These are phyloP conservation scores for Epirrita christyi DNA, from an alignment of 2,888 invertebrate species.

Conservation along the genomic window DNA sequence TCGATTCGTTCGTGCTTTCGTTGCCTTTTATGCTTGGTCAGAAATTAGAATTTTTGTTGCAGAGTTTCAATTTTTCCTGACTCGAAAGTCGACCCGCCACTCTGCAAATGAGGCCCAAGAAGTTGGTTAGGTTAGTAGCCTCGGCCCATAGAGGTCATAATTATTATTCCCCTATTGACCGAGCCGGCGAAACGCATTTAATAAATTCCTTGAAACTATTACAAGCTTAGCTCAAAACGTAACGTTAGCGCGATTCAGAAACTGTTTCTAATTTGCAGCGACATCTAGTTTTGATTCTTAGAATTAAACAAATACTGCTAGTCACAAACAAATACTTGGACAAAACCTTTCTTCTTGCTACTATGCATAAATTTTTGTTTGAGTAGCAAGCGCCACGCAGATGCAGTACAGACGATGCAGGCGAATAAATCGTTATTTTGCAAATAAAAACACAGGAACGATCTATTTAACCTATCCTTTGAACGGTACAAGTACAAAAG, in stretches of 20 bases:
- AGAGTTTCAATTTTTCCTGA: slow-evolving; percentile 80
- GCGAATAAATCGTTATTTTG: too few relatives aligned
- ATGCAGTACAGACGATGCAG: too few relatives aligned
- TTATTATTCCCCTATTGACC: slow-evolving; percentile 88
- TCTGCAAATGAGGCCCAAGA: slow-evolving; percentile 81
- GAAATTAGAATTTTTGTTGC: too few relatives aligned
- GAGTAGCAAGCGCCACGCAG: too few relatives aligned
- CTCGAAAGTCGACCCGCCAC: slow-evolving; percentile 76
- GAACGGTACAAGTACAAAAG: too few relatives aligned
- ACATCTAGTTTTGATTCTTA: slow-evolving; percentile 51
- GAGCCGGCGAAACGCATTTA: slow-evolving; percentile 88
- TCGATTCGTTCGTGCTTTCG: too few relatives aligned
- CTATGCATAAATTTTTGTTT: too few relatives aligned
- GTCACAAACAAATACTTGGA: too few relatives aligned
- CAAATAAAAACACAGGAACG: too few relatives aligned
- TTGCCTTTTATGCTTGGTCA: too few relatives aligned
- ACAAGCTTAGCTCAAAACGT: slow-evolving; percentile 35
- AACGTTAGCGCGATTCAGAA: slow-evolving; percentile 54
- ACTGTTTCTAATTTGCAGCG: slow-evolving; percentile 32
- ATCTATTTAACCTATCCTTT: too few relatives aligned
- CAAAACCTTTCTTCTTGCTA: too few relatives aligned
- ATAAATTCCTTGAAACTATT: slow-evolving; percentile 39
- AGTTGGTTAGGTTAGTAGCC: slow-evolving; percentile 82
- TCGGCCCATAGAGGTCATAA: slow-evolving; percentile 86
- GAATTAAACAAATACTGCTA: slow-evolving; percentile 3